Conservation (phyloP, 2,113 vertebrate species). For the Daphoenositta chrysoptera region DNA sequence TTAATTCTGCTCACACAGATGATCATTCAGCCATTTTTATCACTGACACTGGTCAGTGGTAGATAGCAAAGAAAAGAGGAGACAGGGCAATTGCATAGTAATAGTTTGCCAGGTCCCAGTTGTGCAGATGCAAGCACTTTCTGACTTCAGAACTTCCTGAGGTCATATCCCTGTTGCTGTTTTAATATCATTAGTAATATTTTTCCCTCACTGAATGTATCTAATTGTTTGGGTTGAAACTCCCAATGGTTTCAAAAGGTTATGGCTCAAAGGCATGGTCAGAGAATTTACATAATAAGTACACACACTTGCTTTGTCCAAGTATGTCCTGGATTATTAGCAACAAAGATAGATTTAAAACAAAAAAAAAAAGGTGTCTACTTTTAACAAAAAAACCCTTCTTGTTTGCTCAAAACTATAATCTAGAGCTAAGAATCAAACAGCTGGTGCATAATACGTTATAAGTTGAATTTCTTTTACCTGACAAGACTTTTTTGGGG, state of each 20-base stretch:
- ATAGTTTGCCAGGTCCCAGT: background rate
- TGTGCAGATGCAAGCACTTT: background rate
- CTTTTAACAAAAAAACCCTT: background rate
- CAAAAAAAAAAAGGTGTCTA: background rate
- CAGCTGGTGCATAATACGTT: background rate
- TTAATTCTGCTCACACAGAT: background rate
- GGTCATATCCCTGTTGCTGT: background rate
- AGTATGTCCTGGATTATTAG: background rate
- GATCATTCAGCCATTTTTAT: background rate
- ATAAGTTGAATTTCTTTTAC: conserved; percentile 1
- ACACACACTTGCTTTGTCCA: background rate
- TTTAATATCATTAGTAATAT: background rate
- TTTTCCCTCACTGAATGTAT: background rate
- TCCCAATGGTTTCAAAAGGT: conserved; percentile 17
- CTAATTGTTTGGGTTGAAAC: conserved; percentile 7
- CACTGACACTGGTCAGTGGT: background rate
- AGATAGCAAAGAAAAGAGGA: background rate
- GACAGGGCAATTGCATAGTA: background rate
- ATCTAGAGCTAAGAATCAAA: background rate
- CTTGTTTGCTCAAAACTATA: background rate
- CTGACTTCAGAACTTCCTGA: background rate
- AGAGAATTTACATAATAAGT: background rate
- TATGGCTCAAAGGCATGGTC: background rate
- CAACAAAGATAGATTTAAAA: background rate
- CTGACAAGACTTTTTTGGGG: background rate